phyloP scores from a whole-genome alignment of 2,113 vertebrate species.

The Leiothrix lutea region DNA sequence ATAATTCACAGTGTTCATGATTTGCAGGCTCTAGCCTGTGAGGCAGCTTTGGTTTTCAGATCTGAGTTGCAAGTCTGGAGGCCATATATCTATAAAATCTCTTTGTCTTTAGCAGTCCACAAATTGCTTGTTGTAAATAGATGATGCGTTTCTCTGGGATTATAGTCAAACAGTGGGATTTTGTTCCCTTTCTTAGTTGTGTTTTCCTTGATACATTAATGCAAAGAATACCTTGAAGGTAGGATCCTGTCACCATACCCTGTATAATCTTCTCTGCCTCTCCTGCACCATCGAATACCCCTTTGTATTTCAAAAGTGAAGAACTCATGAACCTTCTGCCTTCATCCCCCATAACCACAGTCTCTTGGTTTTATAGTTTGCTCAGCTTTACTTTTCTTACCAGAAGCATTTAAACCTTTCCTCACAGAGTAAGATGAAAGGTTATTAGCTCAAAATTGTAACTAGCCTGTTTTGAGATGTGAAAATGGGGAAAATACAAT shows the following conservation, averaged over 20 bases:
- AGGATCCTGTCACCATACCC: neutral
- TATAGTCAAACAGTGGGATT: no score
- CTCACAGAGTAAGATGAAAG: neutral
- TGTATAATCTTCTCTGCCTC: neutral
- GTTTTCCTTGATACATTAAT: neutral
- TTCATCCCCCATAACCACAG: neutral
- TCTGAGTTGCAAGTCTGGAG: neutral
- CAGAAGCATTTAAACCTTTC: neutral
- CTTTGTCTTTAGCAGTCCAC: neutral
- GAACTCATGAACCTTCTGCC: slow-evolving; percentile 44
- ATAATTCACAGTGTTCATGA: neutral
- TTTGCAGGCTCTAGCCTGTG: neutral
- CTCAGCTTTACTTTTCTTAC: neutral
- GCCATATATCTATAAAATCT: neutral
- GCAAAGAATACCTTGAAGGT: neutral
- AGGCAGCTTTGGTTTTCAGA: neutral
- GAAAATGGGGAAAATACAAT: neutral
- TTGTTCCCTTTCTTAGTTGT: neutral
- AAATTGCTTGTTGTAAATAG: neutral
- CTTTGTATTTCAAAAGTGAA: neutral
- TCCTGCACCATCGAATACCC: neutral
- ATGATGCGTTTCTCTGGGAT: neutral
- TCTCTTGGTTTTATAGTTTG: neutral
- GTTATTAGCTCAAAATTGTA: neutral
- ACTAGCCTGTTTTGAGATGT: neutral